phyloP scores from a whole-genome alignment of 2,797 vertebrate genomes.

The Gymnopithys bicolor region DNA sequence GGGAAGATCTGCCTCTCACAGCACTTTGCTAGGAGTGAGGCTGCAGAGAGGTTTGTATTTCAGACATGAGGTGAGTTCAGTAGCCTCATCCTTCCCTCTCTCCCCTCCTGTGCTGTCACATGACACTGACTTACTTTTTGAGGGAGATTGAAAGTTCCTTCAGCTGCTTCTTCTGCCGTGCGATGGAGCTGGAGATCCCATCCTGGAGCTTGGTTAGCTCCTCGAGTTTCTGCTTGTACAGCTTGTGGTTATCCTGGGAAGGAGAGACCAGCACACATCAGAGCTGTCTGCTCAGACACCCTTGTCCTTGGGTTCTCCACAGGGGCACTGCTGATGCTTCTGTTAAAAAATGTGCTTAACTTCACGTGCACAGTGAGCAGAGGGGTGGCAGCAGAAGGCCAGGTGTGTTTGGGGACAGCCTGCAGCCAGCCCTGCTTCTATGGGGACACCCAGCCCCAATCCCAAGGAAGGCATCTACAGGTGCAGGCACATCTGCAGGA shows the following conservation, averaged over 20 bases:
- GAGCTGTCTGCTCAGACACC: not conserved
- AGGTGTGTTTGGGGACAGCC: not conserved
- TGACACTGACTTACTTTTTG: slow-evolving; percentile 77
- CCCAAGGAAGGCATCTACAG: not conserved
- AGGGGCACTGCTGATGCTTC: not conserved
- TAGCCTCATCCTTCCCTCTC: rapidly evolving
- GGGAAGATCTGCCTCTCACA: not conserved
- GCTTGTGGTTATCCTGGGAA: slow-evolving; percentile 87
- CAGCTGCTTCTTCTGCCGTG: slow-evolving; percentile 83
- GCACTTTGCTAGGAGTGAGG: not conserved
- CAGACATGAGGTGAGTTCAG: rapidly evolving
- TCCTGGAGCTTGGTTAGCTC: slow-evolving; percentile 91
- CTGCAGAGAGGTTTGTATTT: not conserved
- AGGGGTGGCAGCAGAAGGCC: not conserved
- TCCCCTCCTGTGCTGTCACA: rapidly evolving
- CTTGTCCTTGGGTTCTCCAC: not conserved
- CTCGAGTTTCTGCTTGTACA: slow-evolving; percentile 89
- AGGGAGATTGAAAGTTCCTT: slow-evolving; percentile 82
- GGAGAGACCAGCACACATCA: rapidly evolving
- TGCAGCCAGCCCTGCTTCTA: not conserved
- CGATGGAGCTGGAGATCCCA: slow-evolving; percentile 83
- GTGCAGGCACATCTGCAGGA: not conserved
- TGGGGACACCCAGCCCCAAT: not conserved
- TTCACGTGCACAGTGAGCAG: not conserved
- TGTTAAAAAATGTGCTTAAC: not conserved